Conservation (phyloP, 2,113 vertebrate species). For the Pygathrix nemaeus region DNA sequence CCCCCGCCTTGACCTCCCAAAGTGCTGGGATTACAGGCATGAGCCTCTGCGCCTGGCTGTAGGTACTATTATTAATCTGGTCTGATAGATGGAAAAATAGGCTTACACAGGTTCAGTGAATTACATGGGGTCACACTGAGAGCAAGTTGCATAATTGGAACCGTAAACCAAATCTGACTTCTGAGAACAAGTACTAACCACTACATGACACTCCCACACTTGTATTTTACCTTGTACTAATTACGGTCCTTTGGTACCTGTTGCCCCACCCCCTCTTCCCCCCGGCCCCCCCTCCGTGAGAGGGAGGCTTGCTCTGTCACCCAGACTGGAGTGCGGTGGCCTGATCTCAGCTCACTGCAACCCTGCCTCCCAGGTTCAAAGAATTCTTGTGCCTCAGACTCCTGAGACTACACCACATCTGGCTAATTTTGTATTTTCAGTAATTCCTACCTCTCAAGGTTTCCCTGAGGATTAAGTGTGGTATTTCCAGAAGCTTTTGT, state of each 20-base stretch:
- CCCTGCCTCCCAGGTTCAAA: no score
- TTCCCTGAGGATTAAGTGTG: background rate
- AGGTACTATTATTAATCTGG: slow-evolving; percentile 46
- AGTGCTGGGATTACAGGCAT: no score
- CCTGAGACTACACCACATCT: no score
- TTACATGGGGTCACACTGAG: background rate
- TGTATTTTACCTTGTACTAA: background rate
- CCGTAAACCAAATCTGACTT: background rate
- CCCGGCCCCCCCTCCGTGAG: no score
- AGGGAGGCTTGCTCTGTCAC: no score
- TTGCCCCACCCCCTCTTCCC: background rate
- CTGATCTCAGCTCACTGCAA: no score
- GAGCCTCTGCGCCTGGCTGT: background rate
- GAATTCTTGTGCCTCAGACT: no score
- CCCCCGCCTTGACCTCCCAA: no score
- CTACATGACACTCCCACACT: background rate
- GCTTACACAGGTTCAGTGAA: background rate
- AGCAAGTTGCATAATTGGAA: background rate
- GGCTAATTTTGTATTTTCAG: no score
- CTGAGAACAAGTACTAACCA: background rate
- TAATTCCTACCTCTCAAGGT: background rate
- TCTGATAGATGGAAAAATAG: slow-evolving; percentile 39
- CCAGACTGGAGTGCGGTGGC: no score
- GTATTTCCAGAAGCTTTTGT: background rate
- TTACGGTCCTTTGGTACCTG: background rate